A percentile compares a stretch with the other conserved stretches of the same genome.
These are phyloP conservation scores for Macroglossus sobrinus DNA, from an alignment of 2,113 vertebrate species.

Conservation along the genomic window DNA sequence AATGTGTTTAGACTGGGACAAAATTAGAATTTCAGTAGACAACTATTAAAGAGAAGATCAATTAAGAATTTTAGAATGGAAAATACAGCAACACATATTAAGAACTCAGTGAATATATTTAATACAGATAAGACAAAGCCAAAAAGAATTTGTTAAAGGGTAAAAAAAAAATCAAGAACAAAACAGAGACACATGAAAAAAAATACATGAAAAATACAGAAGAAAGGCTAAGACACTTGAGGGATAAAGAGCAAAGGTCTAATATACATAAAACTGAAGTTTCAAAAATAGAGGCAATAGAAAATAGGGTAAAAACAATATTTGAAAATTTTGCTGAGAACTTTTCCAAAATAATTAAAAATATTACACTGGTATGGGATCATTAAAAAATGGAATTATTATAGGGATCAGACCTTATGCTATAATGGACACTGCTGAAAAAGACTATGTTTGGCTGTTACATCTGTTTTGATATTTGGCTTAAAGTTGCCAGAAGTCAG, in stretches of 20 bases:
- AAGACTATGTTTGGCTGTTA: not conserved
- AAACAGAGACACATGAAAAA: not conserved
- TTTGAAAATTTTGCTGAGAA: not conserved
- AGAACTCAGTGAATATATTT: not conserved
- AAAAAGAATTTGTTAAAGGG: not conserved
- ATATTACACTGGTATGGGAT: not conserved
- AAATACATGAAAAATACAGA: not conserved
- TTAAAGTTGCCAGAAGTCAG: not conserved
- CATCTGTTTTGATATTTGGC: not conserved
- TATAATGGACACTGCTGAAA: not conserved
- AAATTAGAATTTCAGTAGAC: not conserved
- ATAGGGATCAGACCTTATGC: not conserved
- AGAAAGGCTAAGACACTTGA: not conserved
- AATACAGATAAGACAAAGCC: not conserved
- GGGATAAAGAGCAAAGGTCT: not conserved
- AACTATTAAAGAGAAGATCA: not conserved
- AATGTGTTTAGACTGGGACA: not conserved
- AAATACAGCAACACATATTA: not conserved
- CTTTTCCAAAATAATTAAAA: constrained; percentile 10
- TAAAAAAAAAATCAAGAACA: not conserved
- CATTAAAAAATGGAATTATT: not conserved
- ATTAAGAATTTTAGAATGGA: not conserved
- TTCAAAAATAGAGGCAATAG: not conserved
- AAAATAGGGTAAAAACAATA: not conserved
- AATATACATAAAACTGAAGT: not conserved